These are phyloP conservation scores for Theonella swinhoei DNA, from an alignment of 37 sponge, comb jelly and placozoan species.

Conservation along the genomic window DNA sequence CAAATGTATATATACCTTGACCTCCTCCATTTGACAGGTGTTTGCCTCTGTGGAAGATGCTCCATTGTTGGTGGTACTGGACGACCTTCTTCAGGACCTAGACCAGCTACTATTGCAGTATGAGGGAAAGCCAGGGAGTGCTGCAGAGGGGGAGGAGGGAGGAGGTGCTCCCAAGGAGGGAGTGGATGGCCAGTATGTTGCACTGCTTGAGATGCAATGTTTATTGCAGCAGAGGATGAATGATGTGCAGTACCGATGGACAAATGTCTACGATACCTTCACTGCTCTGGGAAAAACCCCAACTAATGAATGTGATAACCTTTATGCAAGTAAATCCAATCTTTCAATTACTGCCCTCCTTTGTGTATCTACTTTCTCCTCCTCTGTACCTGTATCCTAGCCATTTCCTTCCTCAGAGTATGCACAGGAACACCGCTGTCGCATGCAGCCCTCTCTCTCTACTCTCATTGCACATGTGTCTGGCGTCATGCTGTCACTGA, in stretches of 20 bases:
- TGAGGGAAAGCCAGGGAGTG: too few species aligned
- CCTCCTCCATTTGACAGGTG: too few species aligned
- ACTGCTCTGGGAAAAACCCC: not conserved
- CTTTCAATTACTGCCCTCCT: too few species aligned
- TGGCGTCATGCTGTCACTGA: too few species aligned
- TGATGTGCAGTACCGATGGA: constrained; percentile 41
- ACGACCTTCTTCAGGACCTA: constrained; percentile 32
- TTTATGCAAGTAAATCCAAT: too few species aligned
- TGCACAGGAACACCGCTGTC: too few species aligned
- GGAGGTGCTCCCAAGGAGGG: not conserved
- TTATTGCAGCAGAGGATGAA: constrained; percentile 35
- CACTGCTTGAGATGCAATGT: constrained; percentile 61
- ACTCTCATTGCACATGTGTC: too few species aligned
- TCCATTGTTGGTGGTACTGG: constrained; percentile 43
- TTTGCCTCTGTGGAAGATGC: constrained; percentile 51
- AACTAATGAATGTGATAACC: constrained; percentile 1
- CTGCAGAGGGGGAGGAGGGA: not conserved
- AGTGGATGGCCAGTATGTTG: constrained; percentile 44
- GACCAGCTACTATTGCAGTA: constrained; percentile 19
- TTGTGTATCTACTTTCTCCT: too few species aligned
- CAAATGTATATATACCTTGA: too few species aligned
- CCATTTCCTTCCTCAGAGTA: too few species aligned
- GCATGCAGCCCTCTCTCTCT: too few species aligned
- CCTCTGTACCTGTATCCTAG: too few species aligned
- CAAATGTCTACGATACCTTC: not conserved